A percentile compares a stretch with the other conserved stretches of the same genome.
phyloP scores from a whole-genome alignment of 1,140 invertebrate genomes.

The Ctenoplectra terminalis region DNA sequence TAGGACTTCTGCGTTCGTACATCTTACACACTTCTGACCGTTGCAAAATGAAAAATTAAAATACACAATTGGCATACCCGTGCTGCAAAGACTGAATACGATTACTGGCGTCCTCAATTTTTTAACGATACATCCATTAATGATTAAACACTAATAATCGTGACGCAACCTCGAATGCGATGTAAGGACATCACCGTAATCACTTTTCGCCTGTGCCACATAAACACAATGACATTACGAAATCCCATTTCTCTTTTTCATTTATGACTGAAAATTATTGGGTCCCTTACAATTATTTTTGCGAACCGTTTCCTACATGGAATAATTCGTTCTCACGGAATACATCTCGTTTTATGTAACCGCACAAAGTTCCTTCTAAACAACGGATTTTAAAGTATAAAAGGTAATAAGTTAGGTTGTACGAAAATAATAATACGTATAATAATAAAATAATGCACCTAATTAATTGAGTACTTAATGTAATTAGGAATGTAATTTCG shows the following conservation, averaged over 20 bases:
- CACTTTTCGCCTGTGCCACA: conserved; percentile 36
- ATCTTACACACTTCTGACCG: no score
- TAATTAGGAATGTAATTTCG: background rate
- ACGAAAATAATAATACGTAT: background rate
- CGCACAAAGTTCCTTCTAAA: background rate
- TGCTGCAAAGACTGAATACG: background rate
- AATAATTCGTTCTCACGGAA: conserved; percentile 39
- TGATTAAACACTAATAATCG: conserved; percentile 51
- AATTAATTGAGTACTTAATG: background rate
- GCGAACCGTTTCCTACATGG: background rate
- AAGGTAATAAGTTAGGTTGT: background rate
- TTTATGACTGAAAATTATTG: conserved; percentile 32
- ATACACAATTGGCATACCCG: no score
- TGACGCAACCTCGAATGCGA: conserved; percentile 47
- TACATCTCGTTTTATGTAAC: background rate
- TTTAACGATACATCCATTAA: conserved; percentile 35
- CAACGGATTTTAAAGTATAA: background rate
- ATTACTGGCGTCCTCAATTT: conserved; percentile 54
- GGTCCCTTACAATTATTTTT: conserved; percentile 26
- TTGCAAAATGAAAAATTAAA: no score
- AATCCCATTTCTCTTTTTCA: conserved; percentile 47
- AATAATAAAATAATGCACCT: background rate
- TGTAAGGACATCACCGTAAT: conserved; percentile 41
- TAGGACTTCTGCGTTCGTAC: no score
- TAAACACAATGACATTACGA: conserved; percentile 51